These are phyloP conservation scores for Brachypalpus laphriformis DNA, from an alignment of 2,888 invertebrate genomes.

Conservation along the genomic window DNA sequence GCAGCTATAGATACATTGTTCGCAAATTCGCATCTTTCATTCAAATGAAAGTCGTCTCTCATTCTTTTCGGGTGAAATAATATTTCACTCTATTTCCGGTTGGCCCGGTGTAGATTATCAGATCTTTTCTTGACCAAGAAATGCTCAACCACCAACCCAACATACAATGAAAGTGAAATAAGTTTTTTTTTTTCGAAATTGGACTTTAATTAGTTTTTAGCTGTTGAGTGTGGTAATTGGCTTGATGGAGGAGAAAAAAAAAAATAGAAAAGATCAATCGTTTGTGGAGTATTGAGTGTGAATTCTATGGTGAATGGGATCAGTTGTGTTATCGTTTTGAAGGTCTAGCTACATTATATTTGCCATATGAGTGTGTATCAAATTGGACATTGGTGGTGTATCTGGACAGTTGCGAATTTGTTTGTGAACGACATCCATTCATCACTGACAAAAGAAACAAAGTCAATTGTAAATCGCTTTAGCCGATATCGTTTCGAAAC, in stretches of 20 bases:
- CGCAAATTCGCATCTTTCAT: not conserved
- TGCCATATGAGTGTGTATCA: not conserved
- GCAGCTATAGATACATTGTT: not conserved
- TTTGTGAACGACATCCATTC: slow-evolving; percentile 42
- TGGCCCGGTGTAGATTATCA: not conserved
- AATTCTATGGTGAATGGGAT: slow-evolving; percentile 7
- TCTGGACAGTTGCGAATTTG: slow-evolving; percentile 13
- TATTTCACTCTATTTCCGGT: not conserved
- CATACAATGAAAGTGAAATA: not conserved
- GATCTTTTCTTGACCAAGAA: not conserved
- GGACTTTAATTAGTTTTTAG: not conserved
- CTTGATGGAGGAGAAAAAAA: not conserved
- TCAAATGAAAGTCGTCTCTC: not conserved
- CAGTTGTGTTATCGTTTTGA: not conserved
- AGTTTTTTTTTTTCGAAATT: not conserved
- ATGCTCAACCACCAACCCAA: too few species aligned
- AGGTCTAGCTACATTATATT: not conserved
- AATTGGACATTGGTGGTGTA: not conserved
- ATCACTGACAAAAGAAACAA: slow-evolving; percentile 22
- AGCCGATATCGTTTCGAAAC: slow-evolving; percentile 12
- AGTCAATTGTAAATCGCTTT: slow-evolving; percentile 18
- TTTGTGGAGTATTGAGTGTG: not conserved
- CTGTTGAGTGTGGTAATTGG: slow-evolving; percentile 2
- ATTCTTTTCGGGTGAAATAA: not conserved
- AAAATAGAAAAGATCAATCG: not conserved